Base-by-base conservation (phyloP, 1,140 invertebrate genomes). In the Ceratina australensis region DNA sequence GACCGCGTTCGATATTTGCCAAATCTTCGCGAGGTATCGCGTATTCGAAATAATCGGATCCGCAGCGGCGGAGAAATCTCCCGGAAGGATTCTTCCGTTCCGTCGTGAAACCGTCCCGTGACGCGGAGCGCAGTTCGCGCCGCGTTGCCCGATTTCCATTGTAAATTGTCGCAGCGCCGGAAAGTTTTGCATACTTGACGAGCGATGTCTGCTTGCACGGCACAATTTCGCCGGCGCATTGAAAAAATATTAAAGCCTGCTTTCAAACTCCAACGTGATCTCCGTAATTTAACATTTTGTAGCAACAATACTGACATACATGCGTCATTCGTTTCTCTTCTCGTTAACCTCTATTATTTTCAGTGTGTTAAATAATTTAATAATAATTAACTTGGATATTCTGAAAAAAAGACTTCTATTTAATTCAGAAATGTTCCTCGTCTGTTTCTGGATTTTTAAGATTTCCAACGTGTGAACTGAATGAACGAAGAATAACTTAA, bases 111-210 rank as follows among this genome's bases (percentile, higher is more conserved):
- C n/a, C 73, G 50, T 16, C 18, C 33, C 33, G 50, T 28, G 50
- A 63, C 28, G 54, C 71, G 42, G 65, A 52, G n/a, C 42, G 59
- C 42, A 16, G 15, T 57, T 65, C 75, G n/a, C 24, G 60, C 49
- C 26, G 7, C 24, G 60, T 33, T 22, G 7, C 18, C 26, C 57
- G 72, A 85, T 85, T 81, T 85, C 78, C 78, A 85, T 83, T 85
- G 78, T 85, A 82, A 83, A 85, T 85, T 72, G 66, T 61, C 72
- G 71, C 57, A 81, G 82, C 47, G 63, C 60, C 16, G 80, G 59
- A 59, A 83, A 81, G 75, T 83, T 83, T 85, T 85, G 83, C 81
- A 85, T 85, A 83, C 65, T 81, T 81, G 74, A 82, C 81, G 79
- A 83, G 78, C 63, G 52, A 28, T 26, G 57, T 20, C 69, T 66